phyloP scores from a whole-genome alignment of 2,113 vertebrate genomes.

The Nycticebus coucang region DNA sequence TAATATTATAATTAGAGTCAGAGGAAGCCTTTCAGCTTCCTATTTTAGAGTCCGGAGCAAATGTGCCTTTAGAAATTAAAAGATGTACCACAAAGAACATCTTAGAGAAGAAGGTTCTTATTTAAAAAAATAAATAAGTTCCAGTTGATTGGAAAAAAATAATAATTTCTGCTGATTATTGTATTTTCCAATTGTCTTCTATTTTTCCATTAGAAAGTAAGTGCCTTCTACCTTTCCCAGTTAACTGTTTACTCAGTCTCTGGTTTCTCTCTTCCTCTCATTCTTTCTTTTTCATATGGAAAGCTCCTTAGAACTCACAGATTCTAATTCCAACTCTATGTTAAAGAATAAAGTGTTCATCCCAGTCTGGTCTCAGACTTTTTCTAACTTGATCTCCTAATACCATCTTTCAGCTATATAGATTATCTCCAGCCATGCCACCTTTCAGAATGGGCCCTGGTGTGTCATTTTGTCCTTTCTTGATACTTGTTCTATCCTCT shows the following conservation, averaged over 20 bases:
- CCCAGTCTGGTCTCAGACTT: not conserved
- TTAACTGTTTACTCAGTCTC: not conserved
- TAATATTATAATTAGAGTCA: not conserved
- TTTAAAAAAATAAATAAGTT: conserved; percentile 17
- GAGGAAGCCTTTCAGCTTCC: accelerated
- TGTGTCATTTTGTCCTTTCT: not conserved
- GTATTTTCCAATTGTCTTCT: not conserved
- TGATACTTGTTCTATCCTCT: accelerated
- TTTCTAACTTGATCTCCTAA: not conserved
- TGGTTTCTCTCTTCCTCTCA: not conserved
- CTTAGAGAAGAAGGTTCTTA: not conserved
- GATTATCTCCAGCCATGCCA: not conserved
- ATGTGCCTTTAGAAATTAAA: not conserved
- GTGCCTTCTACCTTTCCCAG: not conserved
- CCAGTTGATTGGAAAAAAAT: not conserved
- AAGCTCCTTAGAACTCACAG: not conserved
- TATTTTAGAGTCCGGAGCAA: not conserved
- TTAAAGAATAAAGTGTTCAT: not conserved
- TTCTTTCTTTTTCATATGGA: not conserved
- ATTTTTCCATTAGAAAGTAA: not conserved
- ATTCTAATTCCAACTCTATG: not conserved
- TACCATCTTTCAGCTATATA: too few species aligned
- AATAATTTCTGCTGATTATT: not conserved
- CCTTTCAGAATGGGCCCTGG: not conserved
- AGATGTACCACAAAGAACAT: not conserved